These are phyloP conservation scores for Podarcis siculus DNA, from an alignment of 2,797 vertebrate genomes.

Conservation along the genomic window DNA sequence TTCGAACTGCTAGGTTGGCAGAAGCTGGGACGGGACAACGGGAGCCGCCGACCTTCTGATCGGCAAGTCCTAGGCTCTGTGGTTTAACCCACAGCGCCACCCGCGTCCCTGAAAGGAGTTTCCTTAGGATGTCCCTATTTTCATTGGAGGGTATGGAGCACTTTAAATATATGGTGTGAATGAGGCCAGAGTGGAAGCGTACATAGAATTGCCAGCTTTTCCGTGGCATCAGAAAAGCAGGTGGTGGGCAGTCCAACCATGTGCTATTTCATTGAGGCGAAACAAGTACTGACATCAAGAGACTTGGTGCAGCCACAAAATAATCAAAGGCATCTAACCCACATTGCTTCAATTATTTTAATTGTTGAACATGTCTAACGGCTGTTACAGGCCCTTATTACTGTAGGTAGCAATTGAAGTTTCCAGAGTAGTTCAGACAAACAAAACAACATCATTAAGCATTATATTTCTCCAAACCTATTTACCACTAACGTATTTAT, in stretches of 20 bases:
- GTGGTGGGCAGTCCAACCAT: neutral
- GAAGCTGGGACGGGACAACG: too few relatives aligned
- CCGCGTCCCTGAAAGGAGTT: too few relatives aligned
- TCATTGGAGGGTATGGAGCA: too few relatives aligned
- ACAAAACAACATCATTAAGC: neutral
- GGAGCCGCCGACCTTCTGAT: too few relatives aligned
- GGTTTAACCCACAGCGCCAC: too few relatives aligned
- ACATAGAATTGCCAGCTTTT: neutral
- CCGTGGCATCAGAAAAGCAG: neutral
- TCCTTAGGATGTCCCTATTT: too few relatives aligned
- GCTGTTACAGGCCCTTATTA: neutral
- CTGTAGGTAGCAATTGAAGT: neutral
- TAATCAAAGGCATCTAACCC: neutral
- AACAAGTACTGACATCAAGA: neutral
- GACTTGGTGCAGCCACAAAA: neutral
- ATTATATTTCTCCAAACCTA: neutral
- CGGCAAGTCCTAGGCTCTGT: too few relatives aligned
- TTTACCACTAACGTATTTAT: neutral
- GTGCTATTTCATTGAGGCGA: neutral
- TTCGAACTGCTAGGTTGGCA: too few relatives aligned
- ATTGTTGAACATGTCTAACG: neutral
- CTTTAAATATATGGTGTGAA: too few relatives aligned
- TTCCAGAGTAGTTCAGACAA: neutral
- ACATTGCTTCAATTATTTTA: conserved; percentile 21
- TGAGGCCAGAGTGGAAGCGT: neutral